Percentiles rank a stretch among this genome's conserved stretches.
Conservation (phyloP, 2,113 vertebrate genomes). For the Lycaon pictus region DNA sequence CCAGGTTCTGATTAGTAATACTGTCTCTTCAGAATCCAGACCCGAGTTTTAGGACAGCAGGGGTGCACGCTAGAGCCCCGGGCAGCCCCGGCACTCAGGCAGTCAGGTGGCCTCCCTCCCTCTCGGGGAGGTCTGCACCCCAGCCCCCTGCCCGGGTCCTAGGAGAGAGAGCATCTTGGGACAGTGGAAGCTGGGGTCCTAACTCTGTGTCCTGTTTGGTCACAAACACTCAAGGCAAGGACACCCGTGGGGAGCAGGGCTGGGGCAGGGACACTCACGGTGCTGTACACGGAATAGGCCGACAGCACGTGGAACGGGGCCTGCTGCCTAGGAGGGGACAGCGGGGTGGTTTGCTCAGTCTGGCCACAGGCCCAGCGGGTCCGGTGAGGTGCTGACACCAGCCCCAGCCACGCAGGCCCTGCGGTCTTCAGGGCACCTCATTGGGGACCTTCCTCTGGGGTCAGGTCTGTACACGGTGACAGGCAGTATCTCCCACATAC, state of each 20-base stretch:
- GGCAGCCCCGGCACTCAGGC: background rate
- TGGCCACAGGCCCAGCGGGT: background rate
- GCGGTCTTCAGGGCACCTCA: background rate
- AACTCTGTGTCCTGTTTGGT: background rate
- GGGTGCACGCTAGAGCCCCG: accelerated
- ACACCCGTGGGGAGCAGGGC: background rate
- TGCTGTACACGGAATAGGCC: background rate
- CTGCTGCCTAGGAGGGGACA: background rate
- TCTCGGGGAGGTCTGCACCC: background rate
- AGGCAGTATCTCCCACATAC: background rate
- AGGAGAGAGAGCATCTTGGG: background rate
- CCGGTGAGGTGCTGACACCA: background rate
- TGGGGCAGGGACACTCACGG: background rate
- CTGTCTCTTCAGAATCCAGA: background rate
- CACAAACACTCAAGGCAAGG: background rate
- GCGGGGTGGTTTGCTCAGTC: too few species aligned
- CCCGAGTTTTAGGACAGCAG: too few species aligned
- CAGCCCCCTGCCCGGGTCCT: background rate
- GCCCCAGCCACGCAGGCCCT: background rate
- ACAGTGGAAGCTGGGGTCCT: background rate
- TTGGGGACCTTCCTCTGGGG: background rate
- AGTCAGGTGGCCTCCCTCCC: background rate
- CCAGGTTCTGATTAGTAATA: background rate
- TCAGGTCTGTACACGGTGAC: background rate
- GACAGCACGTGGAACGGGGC: background rate